These are phyloP conservation scores for Euschistus heros DNA, from an alignment of 1,140 invertebrate species.

Conservation along the genomic window DNA sequence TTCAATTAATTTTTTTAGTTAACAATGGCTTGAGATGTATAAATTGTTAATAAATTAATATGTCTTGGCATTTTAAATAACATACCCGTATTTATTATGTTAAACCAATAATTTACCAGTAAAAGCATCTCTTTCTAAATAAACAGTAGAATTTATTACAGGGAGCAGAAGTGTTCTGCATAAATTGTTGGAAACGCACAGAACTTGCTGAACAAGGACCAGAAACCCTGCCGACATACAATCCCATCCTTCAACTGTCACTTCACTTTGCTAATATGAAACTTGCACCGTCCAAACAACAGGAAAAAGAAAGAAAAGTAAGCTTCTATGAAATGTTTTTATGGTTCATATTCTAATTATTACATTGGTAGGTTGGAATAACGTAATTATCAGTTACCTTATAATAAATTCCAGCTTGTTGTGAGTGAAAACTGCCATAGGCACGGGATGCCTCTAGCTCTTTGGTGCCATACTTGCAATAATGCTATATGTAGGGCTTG, in stretches of 20 bases:
- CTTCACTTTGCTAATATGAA: slow-evolving; percentile 30
- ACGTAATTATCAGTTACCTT: slow-evolving; percentile 19
- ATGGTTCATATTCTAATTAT: not conserved
- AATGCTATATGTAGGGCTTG: slow-evolving; percentile 53
- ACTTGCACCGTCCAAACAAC: slow-evolving; percentile 33
- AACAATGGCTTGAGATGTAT: no score
- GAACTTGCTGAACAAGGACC: slow-evolving; percentile 48
- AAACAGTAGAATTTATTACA: not conserved
- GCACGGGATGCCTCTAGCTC: slow-evolving; percentile 56
- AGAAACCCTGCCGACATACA: slow-evolving; percentile 53
- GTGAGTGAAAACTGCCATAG: slow-evolving; percentile 51
- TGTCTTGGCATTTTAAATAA: no score
- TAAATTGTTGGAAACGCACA: slow-evolving; percentile 55
- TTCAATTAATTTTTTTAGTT: no score
- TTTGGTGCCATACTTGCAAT: slow-evolving; percentile 61
- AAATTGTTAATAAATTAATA: no score
- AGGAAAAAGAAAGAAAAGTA: slow-evolving; percentile 43
- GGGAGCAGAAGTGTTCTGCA: slow-evolving; percentile 51
- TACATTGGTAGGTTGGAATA: not conserved
- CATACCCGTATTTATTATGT: not conserved
- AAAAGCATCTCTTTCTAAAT: no score
- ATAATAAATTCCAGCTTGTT: slow-evolving; percentile 11
- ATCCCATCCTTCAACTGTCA: slow-evolving; percentile 41
- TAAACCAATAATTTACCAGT: not conserved
- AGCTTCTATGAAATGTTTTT: not conserved